Evolutionary conservation across 2,113 vertebrate genomes (phyloP), one percentile per base, ranked within the genome.

Genomic region (Scatophagus argus): DNA sequence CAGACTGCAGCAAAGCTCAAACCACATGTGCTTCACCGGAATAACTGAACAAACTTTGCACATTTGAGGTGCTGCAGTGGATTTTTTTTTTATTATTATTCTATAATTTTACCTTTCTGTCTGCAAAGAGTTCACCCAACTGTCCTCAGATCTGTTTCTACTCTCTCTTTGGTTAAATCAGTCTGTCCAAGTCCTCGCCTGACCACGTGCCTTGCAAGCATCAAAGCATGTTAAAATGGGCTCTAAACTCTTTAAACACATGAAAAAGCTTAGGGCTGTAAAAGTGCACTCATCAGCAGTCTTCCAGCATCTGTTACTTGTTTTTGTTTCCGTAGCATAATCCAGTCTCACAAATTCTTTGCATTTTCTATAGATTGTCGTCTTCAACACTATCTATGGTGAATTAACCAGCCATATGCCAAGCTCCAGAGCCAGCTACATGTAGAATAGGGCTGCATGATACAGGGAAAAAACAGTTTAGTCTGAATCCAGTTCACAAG

Each of bases 261-360:
- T 54, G 74, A 77, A 58, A 81, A 84, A 39, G 83, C 71, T 79
- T 3, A 23, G 36, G 66, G 83, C 39, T 29, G 31, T 72, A 64
- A 87, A 90, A 64, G 29, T 73, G 83, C 68, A 38, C 70, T 67
- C 59, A 76, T 89, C 81, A 83, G 77, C 74, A 87, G 70, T 74
- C 67, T 49, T 63, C 49, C 54, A 69, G 78, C 77, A 84, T 86
- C 77, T 81, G 85, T 65, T 85, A 69, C 79, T 69, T 84, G 74
- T 80, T 87, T 79, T 83, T 74, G 44, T 83, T 88, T 76, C 61
- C 66, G 55, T 74, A 77, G 60, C 32, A 64, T 83, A 63, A 81
- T 78, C 51, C 36, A 25, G 55, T 25, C 23, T 4, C 8, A 23
- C 51, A 58, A 63, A 87, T 79, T 66, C 60, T 43, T 62, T 2